phyloP scores from a whole-genome alignment of 2,113 vertebrate species.

The Charadrius vociferus region DNA sequence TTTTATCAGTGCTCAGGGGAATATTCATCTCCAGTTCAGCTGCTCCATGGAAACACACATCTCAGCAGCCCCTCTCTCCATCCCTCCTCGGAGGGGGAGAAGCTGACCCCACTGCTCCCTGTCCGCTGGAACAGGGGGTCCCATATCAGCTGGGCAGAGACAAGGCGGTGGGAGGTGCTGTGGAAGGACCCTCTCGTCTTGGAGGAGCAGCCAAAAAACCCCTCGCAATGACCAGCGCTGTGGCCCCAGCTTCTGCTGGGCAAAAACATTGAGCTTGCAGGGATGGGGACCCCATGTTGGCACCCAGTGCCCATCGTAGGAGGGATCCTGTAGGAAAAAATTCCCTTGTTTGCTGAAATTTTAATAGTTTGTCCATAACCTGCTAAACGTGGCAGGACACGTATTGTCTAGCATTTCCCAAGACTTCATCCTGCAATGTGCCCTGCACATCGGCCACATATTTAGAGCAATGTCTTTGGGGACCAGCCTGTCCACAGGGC shows the following conservation, averaged over 20 bases:
- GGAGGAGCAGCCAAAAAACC: neutral
- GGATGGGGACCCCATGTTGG: accelerated
- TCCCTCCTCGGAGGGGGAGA: accelerated
- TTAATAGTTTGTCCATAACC: neutral
- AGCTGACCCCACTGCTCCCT: neutral
- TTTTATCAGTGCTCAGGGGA: neutral
- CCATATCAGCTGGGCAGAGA: neutral
- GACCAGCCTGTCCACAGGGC: neutral
- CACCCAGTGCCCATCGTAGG: accelerated
- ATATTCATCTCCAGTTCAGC: neutral
- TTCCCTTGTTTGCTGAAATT: neutral
- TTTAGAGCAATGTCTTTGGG: neutral
- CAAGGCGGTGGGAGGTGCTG: accelerated
- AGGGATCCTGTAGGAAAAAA: neutral
- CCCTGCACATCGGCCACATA: neutral
- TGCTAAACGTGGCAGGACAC: neutral
- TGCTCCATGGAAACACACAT: neutral
- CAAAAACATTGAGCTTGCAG: accelerated
- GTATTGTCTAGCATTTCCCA: neutral
- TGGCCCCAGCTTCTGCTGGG: neutral
- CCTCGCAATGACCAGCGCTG: neutral
- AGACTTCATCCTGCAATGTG: accelerated
- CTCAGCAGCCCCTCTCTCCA: neutral
- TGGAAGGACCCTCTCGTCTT: neutral
- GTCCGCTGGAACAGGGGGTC: accelerated